Evolutionary conservation across 2,888 invertebrate genomes (phyloP), one percentile per base, ranked within the genome.

Genomic region (Leptopilina drosophilae): DNA sequence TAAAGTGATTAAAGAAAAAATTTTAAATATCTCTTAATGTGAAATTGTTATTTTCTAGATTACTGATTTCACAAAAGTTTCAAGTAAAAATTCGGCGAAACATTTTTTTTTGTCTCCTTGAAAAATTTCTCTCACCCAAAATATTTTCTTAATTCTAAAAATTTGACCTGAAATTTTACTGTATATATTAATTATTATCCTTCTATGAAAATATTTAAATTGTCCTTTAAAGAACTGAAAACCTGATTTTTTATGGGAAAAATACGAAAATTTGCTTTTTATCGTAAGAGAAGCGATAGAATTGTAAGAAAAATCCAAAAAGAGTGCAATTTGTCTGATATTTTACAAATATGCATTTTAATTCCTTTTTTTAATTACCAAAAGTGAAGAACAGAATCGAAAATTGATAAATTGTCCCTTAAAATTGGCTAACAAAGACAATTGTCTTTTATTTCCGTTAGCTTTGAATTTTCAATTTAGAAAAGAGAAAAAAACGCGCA

Each of bases 361-460:
- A 62, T 62, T 7, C 8, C 9, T 62, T 62, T 49, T 49, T 49
- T 12, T 11, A 20, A 15, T 20, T 8, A 20, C 20, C n/a, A 3
- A 59, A 62, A 20, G 20, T 20, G 20, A 20, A 20, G 49, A 49
- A 69, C 12, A 69, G 11, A 49, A 67, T 67, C 20, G 33, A 33
- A 33, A 33, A 33, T 9, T 12, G 0, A 69, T 1, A 11, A 42
- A 42, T 67, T 42, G 42, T 2, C 20, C 6, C 42, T 15, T n/a
- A 6, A 46, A 42, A 53, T 53, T 69, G 67, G 33, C 69, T 56
- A 53, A 26, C 56, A 73, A 33, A n/a, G 56, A 73, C 53, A 73
- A 73, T 9, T 56, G n/a, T 56, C 53, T 73, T 53, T 73, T 73
- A 33, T 73, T 56, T 8, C 56, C 33, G 33, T 73, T 73, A 53